These are phyloP conservation scores for Protosalanx chinensis DNA, from an alignment of 2,797 vertebrate species.

Conservation along the genomic window DNA sequence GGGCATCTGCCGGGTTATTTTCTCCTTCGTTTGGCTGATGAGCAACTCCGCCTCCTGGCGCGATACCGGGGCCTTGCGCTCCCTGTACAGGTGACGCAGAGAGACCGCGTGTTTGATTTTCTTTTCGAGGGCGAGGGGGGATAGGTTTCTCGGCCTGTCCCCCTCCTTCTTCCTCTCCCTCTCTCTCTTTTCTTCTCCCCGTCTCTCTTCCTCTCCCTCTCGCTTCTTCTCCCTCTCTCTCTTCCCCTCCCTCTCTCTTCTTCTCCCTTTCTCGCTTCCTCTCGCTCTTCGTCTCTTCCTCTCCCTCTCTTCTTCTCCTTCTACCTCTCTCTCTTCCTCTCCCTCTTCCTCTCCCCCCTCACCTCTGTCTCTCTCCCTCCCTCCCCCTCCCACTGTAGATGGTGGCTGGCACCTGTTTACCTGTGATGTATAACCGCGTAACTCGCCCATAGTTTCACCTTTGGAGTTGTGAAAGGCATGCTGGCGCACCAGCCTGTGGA, in stretches of 20 bases:
- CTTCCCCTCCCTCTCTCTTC: background rate
- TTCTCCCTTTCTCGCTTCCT: no score
- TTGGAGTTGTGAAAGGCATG: constrained; percentile 58
- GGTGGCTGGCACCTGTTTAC: background rate
- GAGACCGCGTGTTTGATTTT: constrained; percentile 15
- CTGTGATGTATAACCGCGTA: constrained; percentile 6
- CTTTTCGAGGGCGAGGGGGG: background rate
- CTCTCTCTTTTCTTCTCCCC: constrained; percentile 1
- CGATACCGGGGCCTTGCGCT: constrained; percentile 12
- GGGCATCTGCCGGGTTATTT: constrained; percentile 50
- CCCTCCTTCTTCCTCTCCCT: background rate
- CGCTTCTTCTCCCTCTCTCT: constrained; percentile 1
- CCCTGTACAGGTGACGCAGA: constrained; percentile 14
- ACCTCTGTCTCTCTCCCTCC: background rate
- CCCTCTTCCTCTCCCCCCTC: background rate
- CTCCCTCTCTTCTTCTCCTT: background rate
- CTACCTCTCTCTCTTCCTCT: constrained; percentile 2
- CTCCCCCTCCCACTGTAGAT: background rate
- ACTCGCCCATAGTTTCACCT: constrained; percentile 54
- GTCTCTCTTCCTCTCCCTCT: background rate
- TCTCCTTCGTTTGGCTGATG: constrained; percentile 42
- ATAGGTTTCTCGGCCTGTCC: constrained; percentile 3
- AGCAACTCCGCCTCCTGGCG: constrained; percentile 20
- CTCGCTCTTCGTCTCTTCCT: no score
- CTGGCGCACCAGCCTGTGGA: constrained; percentile 33